Conservation (phyloP, 2,888 invertebrate species). For the Hyposoter didymator region DNA sequence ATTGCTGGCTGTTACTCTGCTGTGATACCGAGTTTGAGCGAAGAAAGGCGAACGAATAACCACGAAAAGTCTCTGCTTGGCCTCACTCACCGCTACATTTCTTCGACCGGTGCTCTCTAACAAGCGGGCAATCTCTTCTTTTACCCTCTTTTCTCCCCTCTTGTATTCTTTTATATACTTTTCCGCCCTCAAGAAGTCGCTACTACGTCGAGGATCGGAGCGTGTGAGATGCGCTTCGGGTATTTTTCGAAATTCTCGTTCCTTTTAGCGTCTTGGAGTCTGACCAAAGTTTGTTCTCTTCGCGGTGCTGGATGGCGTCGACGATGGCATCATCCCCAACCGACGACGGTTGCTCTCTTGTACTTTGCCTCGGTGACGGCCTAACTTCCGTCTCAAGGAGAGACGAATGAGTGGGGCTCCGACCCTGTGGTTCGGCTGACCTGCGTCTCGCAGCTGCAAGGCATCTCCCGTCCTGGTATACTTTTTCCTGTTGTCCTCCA, state of each 20-base stretch:
- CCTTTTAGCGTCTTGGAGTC: constrained; percentile 81
- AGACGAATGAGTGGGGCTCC: constrained; percentile 76
- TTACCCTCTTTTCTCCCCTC: not conserved
- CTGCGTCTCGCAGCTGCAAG: constrained; percentile 59
- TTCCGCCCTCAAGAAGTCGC: constrained; percentile 46
- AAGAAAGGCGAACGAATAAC: constrained; percentile 41
- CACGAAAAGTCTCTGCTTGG: constrained; percentile 57
- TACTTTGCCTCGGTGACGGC: constrained; percentile 68
- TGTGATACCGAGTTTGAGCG: constrained; percentile 39
- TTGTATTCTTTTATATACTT: constrained; percentile 42
- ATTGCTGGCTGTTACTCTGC: constrained; percentile 53
- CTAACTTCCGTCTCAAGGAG: constrained; percentile 80
- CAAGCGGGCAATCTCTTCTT: constrained; percentile 59
- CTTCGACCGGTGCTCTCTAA: constrained; percentile 70
- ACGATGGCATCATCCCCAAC: constrained; percentile 40
- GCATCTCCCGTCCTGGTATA: constrained; percentile 55
- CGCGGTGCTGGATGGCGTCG: constrained; percentile 51
- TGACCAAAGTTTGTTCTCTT: constrained; percentile 79
- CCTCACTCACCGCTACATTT: constrained; percentile 73
- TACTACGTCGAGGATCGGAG: constrained; percentile 56
- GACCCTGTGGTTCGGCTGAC: constrained; percentile 52
- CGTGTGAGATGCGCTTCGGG: constrained; percentile 67
- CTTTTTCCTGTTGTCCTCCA: constrained; percentile 59
- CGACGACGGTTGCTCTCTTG: constrained; percentile 52
- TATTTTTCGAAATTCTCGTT: constrained; percentile 79